Evolutionary conservation across 1,140 invertebrate species (phyloP).

Genomic region (Homarus americanus): DNA sequence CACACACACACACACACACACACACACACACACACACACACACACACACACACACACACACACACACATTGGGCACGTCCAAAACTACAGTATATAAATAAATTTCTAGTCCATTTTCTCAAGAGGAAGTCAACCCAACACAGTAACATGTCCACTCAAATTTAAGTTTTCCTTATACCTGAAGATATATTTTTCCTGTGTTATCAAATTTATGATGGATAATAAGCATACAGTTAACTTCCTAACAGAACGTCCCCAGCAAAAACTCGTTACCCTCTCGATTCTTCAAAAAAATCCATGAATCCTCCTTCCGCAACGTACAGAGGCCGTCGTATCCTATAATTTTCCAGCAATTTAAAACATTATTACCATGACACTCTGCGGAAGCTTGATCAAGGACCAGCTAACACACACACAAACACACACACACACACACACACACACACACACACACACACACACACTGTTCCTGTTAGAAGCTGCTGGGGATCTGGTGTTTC

Average conservation of each 20-base stretch:
- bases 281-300: too few relatives aligned
- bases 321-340: background rate
- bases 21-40: background rate
- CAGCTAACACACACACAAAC: too few relatives aligned
- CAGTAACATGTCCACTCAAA: background rate
- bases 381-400: background rate
- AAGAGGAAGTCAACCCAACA: background rate
- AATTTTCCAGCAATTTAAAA: background rate
- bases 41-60: background rate
- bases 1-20: background rate
- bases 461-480: too few relatives aligned
- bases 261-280: background rate
- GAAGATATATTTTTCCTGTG: background rate
- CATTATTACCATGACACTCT: background rate
- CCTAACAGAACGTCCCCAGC: background rate
- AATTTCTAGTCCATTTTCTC: background rate
- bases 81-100: background rate
- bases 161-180: background rate
- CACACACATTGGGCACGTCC: too few relatives aligned
- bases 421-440: too few relatives aligned
- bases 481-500: too few relatives aligned
- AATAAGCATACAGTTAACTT: background rate
- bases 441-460: too few relatives aligned
- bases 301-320: background rate
- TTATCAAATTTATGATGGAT: background rate